These are phyloP conservation scores for Syrmaticus mikado DNA, from an alignment of 2,113 vertebrate species.

Conservation along the genomic window DNA sequence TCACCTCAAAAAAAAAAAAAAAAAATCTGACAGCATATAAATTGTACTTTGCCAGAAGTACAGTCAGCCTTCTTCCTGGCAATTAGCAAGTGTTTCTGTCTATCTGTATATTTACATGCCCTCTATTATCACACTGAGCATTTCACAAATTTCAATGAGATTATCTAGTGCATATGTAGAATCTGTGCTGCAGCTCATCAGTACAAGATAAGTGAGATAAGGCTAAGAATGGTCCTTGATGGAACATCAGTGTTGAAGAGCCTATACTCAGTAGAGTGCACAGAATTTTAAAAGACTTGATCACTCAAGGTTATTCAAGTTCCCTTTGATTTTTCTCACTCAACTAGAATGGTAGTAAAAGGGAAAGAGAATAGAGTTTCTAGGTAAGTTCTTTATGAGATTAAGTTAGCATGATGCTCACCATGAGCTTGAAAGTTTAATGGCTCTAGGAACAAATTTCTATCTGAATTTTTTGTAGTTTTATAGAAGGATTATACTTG, in stretches of 20 bases:
- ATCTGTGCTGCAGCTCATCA: not conserved
- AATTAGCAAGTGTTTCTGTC: not conserved
- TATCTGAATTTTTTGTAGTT: not conserved
- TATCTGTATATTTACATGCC: not conserved
- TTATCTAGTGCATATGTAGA: not conserved
- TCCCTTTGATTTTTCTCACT: not conserved
- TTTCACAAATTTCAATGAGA: conserved; percentile 30
- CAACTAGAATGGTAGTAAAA: not conserved
- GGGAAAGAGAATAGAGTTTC: not conserved
- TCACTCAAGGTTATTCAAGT: not conserved
- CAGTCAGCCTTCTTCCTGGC: not conserved
- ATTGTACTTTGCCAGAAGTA: conserved; percentile 1
- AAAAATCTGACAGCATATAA: not conserved
- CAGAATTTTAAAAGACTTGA: not conserved
- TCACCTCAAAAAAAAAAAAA: not conserved
- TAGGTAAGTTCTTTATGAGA: not conserved
- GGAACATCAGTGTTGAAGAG: not conserved
- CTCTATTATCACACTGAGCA: conserved; percentile 14
- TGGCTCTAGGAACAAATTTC: not conserved
- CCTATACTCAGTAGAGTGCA: not conserved
- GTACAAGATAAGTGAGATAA: not conserved
- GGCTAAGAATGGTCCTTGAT: not conserved
- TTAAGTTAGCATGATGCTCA: not conserved
- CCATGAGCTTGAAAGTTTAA: not conserved
- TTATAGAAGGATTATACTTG: not conserved